Conservation (phyloP, 2,113 vertebrate genomes). For the Boulengerochromis microlepis region DNA sequence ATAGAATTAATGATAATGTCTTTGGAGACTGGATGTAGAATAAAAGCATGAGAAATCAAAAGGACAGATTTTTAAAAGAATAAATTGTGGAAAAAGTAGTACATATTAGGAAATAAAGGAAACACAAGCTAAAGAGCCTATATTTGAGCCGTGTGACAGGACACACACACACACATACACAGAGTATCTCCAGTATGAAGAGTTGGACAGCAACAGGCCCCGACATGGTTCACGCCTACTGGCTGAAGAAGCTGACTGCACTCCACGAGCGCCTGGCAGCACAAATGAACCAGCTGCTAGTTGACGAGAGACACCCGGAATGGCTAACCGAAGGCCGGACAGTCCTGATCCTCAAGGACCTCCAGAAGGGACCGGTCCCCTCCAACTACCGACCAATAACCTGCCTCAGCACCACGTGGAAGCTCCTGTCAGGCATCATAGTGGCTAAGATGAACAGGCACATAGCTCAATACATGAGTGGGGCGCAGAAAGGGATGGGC, state of each 20-base stretch:
- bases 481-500: rapidly evolving
- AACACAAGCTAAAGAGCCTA: background rate
- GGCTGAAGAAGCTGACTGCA: rapidly evolving
- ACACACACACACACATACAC: background rate
- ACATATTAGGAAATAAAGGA: background rate
- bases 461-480: rapidly evolving
- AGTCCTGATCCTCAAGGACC: background rate
- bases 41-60: background rate
- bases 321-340: rapidly evolving
- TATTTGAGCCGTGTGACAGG: rapidly evolving
- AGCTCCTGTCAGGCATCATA: background rate
- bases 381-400: background rate
- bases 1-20: background rate
- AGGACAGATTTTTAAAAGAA: background rate
- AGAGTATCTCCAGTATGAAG: background rate
- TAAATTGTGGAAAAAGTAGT: background rate
- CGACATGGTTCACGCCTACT: rapidly evolving
- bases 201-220: background rate
- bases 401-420: rapidly evolving
- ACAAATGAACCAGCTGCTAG: background rate
- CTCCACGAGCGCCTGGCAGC: rapidly evolving
- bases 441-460: rapidly evolving
- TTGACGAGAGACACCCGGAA: background rate
- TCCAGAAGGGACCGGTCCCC: background rate
- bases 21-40: background rate